Evolutionary conservation across 2,888 invertebrate genomes (phyloP).

Genomic region (Stenurella melanura): DNA sequence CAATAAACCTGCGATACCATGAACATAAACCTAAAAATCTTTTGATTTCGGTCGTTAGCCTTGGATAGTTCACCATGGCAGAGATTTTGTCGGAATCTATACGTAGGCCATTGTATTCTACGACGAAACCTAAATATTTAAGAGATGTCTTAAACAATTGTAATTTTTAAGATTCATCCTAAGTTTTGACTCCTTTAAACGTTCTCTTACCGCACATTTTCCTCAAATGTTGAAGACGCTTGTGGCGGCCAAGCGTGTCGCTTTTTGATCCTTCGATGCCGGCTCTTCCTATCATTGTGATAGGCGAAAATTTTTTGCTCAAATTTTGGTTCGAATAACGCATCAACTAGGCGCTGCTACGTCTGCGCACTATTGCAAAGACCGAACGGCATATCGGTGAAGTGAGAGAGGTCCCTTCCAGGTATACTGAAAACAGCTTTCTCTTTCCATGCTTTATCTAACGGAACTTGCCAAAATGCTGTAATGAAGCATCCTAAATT

Average conservation of each 20-base stretch:
- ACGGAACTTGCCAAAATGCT: not conserved
- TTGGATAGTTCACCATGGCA: no score
- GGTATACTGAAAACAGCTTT: not conserved
- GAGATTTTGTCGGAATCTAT: no score
- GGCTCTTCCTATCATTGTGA: slow-evolving; percentile 61
- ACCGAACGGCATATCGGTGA: no score
- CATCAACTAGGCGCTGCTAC: slow-evolving; percentile 43
- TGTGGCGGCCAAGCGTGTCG: no score
- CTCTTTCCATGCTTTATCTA: not conserved
- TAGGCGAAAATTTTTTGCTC: slow-evolving; percentile 47
- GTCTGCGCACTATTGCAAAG: not conserved
- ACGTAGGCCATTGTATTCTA: slow-evolving; percentile 56
- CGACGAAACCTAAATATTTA: slow-evolving; percentile 59
- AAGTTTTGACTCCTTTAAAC: slow-evolving; percentile 52
- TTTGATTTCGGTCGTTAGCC: no score
- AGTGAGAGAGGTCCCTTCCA: no score
- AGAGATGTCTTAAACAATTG: slow-evolving; percentile 56
- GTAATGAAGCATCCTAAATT: no score
- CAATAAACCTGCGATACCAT: no score
- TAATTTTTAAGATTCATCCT: slow-evolving; percentile 60
- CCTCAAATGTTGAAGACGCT: slow-evolving; percentile 51
- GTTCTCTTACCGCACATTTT: slow-evolving; percentile 51
- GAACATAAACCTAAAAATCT: no score
- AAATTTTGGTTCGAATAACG: slow-evolving; percentile 43
- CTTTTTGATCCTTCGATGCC: no score